phyloP scores from a whole-genome alignment of 2,113 vertebrate species.

The Euleptes europaea region DNA sequence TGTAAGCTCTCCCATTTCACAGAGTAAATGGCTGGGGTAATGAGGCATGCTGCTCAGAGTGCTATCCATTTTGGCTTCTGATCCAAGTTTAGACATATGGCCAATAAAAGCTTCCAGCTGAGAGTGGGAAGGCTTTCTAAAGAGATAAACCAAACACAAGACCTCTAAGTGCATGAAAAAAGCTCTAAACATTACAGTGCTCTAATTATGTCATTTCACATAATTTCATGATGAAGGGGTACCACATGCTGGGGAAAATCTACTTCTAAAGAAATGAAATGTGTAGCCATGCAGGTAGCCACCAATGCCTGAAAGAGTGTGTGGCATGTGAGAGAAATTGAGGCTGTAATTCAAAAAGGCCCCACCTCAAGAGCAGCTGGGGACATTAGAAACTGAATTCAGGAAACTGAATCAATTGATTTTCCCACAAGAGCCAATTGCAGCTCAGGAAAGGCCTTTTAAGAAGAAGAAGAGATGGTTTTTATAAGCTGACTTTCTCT shows the following conservation, averaged over 20 bases:
- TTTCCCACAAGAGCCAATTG: no score
- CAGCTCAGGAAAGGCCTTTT: no score
- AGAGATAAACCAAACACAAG: slow-evolving; percentile 39
- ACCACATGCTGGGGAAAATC: slow-evolving; percentile 33
- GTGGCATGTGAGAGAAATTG: no score
- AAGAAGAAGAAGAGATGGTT: no score
- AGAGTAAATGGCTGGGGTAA: slow-evolving; percentile 88
- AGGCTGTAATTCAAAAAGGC: no score
- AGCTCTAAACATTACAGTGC: slow-evolving; percentile 13
- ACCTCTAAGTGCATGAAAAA: not conserved
- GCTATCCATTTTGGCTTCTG: slow-evolving; percentile 84
- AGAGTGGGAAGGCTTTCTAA: slow-evolving; percentile 89
- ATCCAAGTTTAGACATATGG: slow-evolving; percentile 84
- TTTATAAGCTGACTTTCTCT: no score
- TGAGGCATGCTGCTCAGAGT: slow-evolving; percentile 85
- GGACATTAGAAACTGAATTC: no score
- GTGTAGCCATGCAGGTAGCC: not conserved
- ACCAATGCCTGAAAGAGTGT: not conserved
- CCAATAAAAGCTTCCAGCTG: slow-evolving; percentile 86
- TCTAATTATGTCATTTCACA: slow-evolving; percentile 35
- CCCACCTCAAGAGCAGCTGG: no score
- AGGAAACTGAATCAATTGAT: no score
- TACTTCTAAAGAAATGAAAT: slow-evolving; percentile 37
- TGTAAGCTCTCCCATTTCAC: slow-evolving; percentile 95
- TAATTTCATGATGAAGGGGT: slow-evolving; percentile 24